Conservation (phyloP, 2,888 invertebrate species). For the Orchestes rusci region DNA sequence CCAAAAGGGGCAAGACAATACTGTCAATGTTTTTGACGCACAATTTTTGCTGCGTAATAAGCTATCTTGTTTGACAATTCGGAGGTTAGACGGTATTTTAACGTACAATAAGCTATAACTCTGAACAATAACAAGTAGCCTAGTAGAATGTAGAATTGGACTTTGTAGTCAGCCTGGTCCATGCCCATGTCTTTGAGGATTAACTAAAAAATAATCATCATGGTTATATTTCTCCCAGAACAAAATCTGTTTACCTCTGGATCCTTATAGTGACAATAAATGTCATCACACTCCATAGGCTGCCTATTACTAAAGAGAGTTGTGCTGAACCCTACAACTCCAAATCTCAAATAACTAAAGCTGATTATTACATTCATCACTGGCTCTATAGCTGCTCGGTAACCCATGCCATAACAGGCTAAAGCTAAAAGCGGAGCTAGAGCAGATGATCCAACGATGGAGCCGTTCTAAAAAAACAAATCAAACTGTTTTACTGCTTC, state of each 20-base stretch:
- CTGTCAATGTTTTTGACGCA: conserved; percentile 50
- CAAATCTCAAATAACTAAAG: conserved; percentile 59
- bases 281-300: conserved; percentile 53
- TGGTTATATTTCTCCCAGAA: too few species aligned
- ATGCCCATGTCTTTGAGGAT: conserved; percentile 52
- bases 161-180: conserved; percentile 40
- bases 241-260: conserved; percentile 40
- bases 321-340: conserved; percentile 51
- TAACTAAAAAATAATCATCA: too few species aligned
- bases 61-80: conserved; percentile 52
- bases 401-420: conserved; percentile 58
- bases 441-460: conserved; percentile 52
- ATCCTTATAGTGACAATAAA: conserved; percentile 52
- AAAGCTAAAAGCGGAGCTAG: conserved; percentile 52
- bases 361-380: conserved; percentile 52
- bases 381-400: conserved; percentile 48
- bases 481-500: conserved; percentile 4
- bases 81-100: conserved; percentile 52
- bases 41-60: conserved; percentile 49
- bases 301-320: conserved; percentile 55
- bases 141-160: conserved; percentile 53
- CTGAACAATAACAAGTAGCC: conserved; percentile 52
- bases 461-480: conserved; percentile 54
- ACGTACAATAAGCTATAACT: conserved; percentile 48
- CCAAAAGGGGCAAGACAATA: too few species aligned